Evolutionary conservation across 2,888 invertebrate genomes (phyloP).

Genomic region (Sinelater perroti): DNA sequence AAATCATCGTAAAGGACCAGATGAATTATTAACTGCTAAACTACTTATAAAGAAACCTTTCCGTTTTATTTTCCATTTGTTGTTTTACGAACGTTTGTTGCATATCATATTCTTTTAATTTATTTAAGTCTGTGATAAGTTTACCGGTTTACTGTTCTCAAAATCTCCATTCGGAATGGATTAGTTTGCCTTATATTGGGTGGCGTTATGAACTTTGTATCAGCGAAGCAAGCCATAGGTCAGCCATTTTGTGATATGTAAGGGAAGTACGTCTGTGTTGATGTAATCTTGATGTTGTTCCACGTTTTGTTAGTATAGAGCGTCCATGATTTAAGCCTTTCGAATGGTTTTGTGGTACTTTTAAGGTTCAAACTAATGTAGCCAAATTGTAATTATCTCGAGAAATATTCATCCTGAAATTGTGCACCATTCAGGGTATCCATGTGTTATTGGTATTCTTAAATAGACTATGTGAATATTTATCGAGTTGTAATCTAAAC

Average conservation of each 20-base stretch:
- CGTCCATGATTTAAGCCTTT: constrained; percentile 44
- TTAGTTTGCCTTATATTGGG: constrained; percentile 19
- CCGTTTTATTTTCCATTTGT: constrained; percentile 13
- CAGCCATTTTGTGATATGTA: constrained; percentile 41
- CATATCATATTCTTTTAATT: constrained; percentile 45
- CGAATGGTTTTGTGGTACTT: constrained; percentile 16
- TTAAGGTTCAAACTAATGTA: constrained; percentile 9
- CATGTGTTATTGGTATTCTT: constrained; percentile 5
- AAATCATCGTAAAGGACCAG: constrained; percentile 34
- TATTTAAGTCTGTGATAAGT: constrained; percentile 49
- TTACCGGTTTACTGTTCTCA: constrained; percentile 30
- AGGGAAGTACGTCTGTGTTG: constrained; percentile 48
- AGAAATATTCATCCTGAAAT: constrained; percentile 17
- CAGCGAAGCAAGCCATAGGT: constrained; percentile 28
- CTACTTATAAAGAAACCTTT: constrained; percentile 3
- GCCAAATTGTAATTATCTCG: constrained; percentile 22
- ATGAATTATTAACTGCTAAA: constrained; percentile 27
- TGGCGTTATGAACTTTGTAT: constrained; percentile 27
- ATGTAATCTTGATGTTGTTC: constrained; percentile 52
- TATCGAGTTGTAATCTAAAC: constrained; percentile 13
- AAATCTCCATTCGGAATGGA: constrained; percentile 24
- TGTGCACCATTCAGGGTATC: constrained; percentile 12
- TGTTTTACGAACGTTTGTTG: constrained; percentile 42
- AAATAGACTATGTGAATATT: constrained; percentile 6
- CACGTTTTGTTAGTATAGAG: constrained; percentile 49